Evolutionary conservation across 2,888 invertebrate species (phyloP), one percentile per base, ranked within the genome.

Genomic region (Rhogogaster chlorosoma): DNA sequence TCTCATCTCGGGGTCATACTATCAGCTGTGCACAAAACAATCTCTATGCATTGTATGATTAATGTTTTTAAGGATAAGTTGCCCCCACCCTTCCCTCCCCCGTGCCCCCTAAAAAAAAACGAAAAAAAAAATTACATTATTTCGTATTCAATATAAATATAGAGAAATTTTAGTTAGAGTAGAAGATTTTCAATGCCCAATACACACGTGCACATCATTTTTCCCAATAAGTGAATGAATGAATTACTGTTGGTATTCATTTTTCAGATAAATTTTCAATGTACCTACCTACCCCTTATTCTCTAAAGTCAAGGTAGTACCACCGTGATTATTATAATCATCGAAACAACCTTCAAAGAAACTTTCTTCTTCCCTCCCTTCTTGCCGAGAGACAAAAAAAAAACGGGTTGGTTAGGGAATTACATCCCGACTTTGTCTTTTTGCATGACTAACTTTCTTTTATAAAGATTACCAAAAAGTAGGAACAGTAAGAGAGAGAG

Each of bases 1-100:
- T 80, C 57, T 80, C 61, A 89, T 87, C 89, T 89, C 87, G 89
- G 91, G 92, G 90, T 88, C 91, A 91, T 92, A 92, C 92, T 89
- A 92, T 91, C 92, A 92, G 91, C 92, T 92, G 92, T 89, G 92
- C 92, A 92, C 92, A 92, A 92, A 88, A 49, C 12, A 77, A 77
- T 67, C 32, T 67, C 18, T 67, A 67, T 32, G 32, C 67, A 67
- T 67, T 32, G 67, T 67, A 67, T 67, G 67, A 67, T 67, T 67
- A 32, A 32, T 67, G 67, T 67, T 29, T 67, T 67, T 67, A 32
- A 18, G 15, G 18, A 18, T 32, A 67, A 32, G 67, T 67, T n/a
- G n/a, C n/a, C n/a, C n/a, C n/a, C n/a, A n/a, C n/a, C n/a, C n/a
- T n/a, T n/a, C n/a, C n/a, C n/a, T n/a, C n/a, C n/a, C n/a, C n/a